A percentile compares a stretch with the other conserved stretches of the same genome.
Evolutionary conservation across 2,888 invertebrate species (phyloP).

Genomic region (Ctenicera cuprea): DNA sequence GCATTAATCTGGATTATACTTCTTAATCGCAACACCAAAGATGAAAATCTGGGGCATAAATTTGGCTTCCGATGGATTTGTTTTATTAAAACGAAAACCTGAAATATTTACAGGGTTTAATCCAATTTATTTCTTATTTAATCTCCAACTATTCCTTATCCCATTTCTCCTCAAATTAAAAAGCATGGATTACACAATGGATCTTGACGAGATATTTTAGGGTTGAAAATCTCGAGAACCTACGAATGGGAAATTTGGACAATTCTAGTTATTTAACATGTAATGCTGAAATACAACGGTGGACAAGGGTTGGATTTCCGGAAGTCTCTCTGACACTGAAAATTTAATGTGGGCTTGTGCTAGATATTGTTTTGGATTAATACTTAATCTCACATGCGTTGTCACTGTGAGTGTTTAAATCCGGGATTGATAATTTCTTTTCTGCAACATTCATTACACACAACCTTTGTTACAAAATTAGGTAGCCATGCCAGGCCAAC

Average conservation of each 20-base stretch:
- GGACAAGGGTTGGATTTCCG: slow-evolving; percentile 35
- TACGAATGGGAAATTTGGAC: slow-evolving; percentile 1
- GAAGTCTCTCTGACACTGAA: slow-evolving; percentile 26
- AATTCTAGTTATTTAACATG: slow-evolving; percentile 21
- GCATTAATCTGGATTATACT: slow-evolving; percentile 55
- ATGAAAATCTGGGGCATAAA: slow-evolving; percentile 55
- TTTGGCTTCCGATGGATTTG: slow-evolving; percentile 54
- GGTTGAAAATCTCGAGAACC: neutral
- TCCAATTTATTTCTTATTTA: slow-evolving; percentile 52
- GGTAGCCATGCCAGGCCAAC: no score
- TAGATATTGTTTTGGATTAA: slow-evolving; percentile 24
- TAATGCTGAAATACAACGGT: slow-evolving; percentile 21
- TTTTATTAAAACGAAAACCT: slow-evolving; percentile 53
- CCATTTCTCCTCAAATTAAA: slow-evolving; percentile 22
- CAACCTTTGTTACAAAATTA: no score
- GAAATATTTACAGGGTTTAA: slow-evolving; percentile 51
- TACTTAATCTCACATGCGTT: slow-evolving; percentile 5
- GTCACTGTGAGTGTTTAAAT: no score
- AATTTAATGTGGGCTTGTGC: slow-evolving; percentile 26
- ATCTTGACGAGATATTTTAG: neutral
- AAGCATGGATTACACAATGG: neutral
- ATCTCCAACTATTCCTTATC: slow-evolving; percentile 18
- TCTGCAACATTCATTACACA: no score
- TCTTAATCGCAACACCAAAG: slow-evolving; percentile 55
- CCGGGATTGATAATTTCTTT: no score